Evolutionary conservation across 2,888 invertebrate species (phyloP).

Genomic region (Sarcophaga rosellei): DNA sequence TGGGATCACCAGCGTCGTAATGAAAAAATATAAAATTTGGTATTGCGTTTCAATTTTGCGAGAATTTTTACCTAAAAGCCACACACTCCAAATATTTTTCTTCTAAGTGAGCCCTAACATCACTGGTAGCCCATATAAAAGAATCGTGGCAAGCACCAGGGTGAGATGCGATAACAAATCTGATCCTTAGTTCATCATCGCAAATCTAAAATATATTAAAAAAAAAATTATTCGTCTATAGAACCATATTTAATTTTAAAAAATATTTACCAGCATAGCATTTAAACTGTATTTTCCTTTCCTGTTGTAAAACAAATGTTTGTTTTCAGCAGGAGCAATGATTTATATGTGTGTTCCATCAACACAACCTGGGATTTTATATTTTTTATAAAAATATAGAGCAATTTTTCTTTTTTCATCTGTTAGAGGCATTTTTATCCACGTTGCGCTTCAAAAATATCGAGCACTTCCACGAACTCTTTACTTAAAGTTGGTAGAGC

Average conservation of each 20-base stretch:
- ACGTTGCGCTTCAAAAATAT: slow-evolving; percentile 46
- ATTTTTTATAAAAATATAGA: slow-evolving; percentile 30
- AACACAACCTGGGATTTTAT: slow-evolving; percentile 44
- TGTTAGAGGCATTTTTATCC: slow-evolving; percentile 31
- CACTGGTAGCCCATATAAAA: slow-evolving; percentile 54
- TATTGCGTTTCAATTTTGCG: not conserved
- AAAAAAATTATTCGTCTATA: not conserved
- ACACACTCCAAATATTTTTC: slow-evolving; percentile 33
- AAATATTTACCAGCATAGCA: slow-evolving; percentile 26
- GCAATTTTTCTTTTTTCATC: slow-evolving; percentile 39
- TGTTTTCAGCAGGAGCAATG: slow-evolving; percentile 36
- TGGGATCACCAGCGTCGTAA: slow-evolving; percentile 39
- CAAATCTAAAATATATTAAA: slow-evolving; percentile 39
- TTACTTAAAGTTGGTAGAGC: slow-evolving; percentile 39
- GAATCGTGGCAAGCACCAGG: slow-evolving; percentile 53
- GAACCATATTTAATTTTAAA: not conserved
- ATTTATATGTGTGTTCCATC: slow-evolving; percentile 39
- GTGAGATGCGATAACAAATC: slow-evolving; percentile 29
- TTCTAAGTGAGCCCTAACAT: slow-evolving; percentile 45
- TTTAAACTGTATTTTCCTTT: slow-evolving; percentile 31
- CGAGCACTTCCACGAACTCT: slow-evolving; percentile 24
- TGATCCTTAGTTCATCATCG: slow-evolving; percentile 40
- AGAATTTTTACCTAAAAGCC: slow-evolving; percentile 56
- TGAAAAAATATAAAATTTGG: too few relatives aligned
- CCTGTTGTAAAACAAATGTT: slow-evolving; percentile 43